A percentile compares a stretch with the other conserved stretches of the same genome.
phyloP scores from a whole-genome alignment of 2,888 invertebrate species.

The Cheilosia urbana region DNA sequence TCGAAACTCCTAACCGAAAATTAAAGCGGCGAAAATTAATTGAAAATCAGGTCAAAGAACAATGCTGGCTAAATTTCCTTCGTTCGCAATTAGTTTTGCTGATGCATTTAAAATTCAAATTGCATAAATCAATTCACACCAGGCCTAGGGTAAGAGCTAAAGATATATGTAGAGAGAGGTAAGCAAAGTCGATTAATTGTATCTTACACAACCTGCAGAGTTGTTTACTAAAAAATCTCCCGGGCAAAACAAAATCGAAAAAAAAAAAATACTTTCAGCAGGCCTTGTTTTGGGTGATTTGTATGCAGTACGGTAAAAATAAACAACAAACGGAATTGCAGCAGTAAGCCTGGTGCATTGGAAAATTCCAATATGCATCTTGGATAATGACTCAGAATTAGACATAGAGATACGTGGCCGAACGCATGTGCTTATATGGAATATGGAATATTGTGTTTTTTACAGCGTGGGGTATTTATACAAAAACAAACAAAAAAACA shows the following conservation, averaged over 20 bases:
- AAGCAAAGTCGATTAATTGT: conserved; percentile 21
- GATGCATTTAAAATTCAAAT: conserved; percentile 51
- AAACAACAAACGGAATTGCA: neutral
- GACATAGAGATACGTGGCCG: conserved; percentile 12
- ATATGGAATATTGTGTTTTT: neutral
- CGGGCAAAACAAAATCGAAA: neutral
- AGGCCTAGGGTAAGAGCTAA: neutral
- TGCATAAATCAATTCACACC: conserved; percentile 54
- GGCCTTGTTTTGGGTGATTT: conserved; percentile 30
- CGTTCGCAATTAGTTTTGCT: conserved; percentile 50
- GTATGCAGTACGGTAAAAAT: neutral
- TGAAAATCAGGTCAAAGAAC: conserved; percentile 63
- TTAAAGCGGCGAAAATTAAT: conserved; percentile 27
- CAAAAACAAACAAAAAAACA: neutral
- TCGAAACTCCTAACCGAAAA: conserved; percentile 22
- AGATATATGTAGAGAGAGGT: neutral
- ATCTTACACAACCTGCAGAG: conserved; percentile 41
- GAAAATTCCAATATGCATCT: conserved; percentile 36
- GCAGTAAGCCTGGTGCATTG: conserved; percentile 27
- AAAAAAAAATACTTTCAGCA: conserved; percentile 27
- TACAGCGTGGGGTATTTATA: neutral
- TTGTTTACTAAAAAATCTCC: conserved; percentile 33
- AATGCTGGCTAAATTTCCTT: conserved; percentile 51
- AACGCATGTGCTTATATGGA: neutral
- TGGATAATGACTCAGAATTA: conserved; percentile 38